Percentiles rank a stretch among this genome's conserved stretches.
Conservation (phyloP, 2,797 vertebrate species). For the Intellagama lesueurii region DNA sequence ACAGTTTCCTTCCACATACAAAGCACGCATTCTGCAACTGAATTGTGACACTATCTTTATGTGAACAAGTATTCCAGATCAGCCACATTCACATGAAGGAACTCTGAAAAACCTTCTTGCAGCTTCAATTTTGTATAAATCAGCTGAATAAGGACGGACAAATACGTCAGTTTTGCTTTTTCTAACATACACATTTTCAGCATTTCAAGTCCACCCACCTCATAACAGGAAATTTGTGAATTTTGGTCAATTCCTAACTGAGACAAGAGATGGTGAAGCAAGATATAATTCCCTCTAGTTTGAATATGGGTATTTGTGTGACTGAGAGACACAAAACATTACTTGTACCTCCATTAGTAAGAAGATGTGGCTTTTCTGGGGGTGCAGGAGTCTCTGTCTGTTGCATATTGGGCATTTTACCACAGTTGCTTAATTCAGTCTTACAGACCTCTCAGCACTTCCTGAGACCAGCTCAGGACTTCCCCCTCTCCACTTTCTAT, state of each 20-base stretch:
- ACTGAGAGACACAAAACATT: neutral
- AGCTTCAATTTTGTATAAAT: no score
- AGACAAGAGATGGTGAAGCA: neutral
- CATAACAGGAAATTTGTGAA: neutral
- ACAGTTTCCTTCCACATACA: neutral
- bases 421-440: neutral
- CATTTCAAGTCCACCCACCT: neutral
- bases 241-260: neutral
- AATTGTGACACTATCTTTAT: neutral
- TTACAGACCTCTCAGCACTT: no score
- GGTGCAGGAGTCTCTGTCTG: neutral
- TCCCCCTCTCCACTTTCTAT: fast-evolving
- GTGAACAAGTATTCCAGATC: neutral
- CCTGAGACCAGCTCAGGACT: neutral
- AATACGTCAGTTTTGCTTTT: neutral
- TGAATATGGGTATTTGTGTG: neutral
- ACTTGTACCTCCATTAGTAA: neutral
- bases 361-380: neutral
- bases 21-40: neutral
- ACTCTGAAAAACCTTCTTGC: neutral
- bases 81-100: neutral
- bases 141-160: neutral
- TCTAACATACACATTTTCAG: neutral
- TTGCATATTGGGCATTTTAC: neutral
- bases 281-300: no score